phyloP scores from a whole-genome alignment of 1,140 invertebrate genomes.

The Carposina sasakii region DNA sequence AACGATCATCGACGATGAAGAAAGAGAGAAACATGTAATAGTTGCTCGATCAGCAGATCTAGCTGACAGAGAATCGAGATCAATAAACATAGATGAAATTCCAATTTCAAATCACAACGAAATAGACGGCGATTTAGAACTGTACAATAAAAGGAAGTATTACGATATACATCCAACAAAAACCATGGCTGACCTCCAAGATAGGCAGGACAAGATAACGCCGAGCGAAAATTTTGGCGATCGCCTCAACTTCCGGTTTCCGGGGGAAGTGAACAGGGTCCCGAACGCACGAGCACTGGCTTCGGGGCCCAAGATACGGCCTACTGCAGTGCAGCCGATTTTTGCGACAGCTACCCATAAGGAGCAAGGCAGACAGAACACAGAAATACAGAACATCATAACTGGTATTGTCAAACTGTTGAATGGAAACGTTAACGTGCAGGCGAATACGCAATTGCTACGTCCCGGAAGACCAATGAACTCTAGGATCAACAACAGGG shows the following conservation, averaged over 20 bases:
- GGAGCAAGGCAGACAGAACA: slow-evolving; percentile 73
- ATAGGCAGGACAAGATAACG: slow-evolving; percentile 46
- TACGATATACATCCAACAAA: slow-evolving; percentile 67
- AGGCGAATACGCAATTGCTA: slow-evolving; percentile 77
- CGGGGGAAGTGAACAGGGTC: slow-evolving; percentile 83
- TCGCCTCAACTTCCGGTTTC: slow-evolving; percentile 62
- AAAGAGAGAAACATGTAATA: slow-evolving; percentile 40
- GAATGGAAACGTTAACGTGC: slow-evolving; percentile 90
- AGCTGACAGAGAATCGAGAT: slow-evolving; percentile 47
- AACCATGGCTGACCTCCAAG: slow-evolving; percentile 42
- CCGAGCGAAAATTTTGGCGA: slow-evolving; percentile 36
- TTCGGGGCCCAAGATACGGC: slow-evolving; percentile 77
- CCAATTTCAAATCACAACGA: slow-evolving; percentile 53
- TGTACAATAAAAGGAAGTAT: slow-evolving; percentile 63
- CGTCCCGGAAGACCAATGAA: slow-evolving; percentile 74
- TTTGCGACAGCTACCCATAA: slow-evolving; percentile 62
- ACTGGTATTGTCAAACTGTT: slow-evolving; percentile 91
- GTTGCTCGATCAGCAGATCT: slow-evolving; percentile 59
- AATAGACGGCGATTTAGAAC: slow-evolving; percentile 62
- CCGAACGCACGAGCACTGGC: slow-evolving; percentile 76
- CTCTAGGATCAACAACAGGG: slow-evolving; percentile 89
- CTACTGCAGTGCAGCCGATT: slow-evolving; percentile 66
- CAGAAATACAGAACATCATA: slow-evolving; percentile 92
- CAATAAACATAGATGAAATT: slow-evolving; percentile 57
- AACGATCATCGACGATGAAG: slow-evolving; percentile 32